phyloP scores from a whole-genome alignment of 2,113 vertebrate species.

The Centropus bengalensis region DNA sequence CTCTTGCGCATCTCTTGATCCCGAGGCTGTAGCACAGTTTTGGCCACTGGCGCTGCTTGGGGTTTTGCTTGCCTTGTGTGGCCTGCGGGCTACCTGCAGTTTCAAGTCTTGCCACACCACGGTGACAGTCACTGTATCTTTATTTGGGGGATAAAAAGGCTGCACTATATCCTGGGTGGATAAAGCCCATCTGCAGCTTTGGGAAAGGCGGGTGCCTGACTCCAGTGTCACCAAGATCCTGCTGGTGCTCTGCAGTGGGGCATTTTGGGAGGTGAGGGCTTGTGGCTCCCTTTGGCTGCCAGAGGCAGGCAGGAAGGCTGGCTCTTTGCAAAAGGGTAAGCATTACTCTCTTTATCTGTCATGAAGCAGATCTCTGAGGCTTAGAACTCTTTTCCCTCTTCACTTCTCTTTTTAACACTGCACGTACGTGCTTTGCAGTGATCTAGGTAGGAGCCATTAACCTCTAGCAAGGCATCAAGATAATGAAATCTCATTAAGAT shows the following conservation, averaged over 20 bases:
- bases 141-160: not conserved
- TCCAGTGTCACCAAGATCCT: rapidly evolving
- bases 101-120: rapidly evolving
- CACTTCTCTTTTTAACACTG: not conserved
- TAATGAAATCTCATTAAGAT: not conserved
- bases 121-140: not conserved
- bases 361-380: not conserved
- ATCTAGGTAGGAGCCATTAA: not conserved
- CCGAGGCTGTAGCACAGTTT: not conserved
- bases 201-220: not conserved
- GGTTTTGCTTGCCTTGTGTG: not conserved
- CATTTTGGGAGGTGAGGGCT: not conserved
- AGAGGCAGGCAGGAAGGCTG: not conserved
- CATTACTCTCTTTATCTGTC: not conserved
- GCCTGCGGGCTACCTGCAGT: not conserved
- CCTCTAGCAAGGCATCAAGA: not conserved
- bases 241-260: not conserved
- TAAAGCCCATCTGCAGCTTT: not conserved
- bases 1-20: not conserved
- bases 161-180: not conserved
- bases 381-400: not conserved
- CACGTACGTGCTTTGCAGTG: not conserved
- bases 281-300: not conserved
- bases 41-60: rapidly evolving
- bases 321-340: not conserved